Conservation (phyloP, 2,888 invertebrate genomes). For the Thyatira batis region DNA sequence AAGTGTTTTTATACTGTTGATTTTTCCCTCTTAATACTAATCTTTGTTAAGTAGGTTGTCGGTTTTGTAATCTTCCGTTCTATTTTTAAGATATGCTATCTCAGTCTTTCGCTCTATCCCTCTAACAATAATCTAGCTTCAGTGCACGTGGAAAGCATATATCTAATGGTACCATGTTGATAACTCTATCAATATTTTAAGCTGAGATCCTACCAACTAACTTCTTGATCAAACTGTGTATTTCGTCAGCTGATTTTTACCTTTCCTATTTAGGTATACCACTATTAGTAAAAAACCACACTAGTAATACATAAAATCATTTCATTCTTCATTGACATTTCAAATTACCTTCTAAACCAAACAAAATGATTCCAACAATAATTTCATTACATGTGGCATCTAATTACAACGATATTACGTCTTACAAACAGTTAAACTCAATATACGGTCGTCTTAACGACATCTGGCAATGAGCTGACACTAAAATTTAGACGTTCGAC, state of each 20-base stretch:
- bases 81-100: neutral
- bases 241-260: no score
- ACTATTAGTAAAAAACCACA: no score
- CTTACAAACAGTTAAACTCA: slow-evolving; percentile 23
- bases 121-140: no score
- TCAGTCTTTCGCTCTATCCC: neutral
- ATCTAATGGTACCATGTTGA: no score
- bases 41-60: neutral
- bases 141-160: no score
- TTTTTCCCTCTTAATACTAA: slow-evolving; percentile 2
- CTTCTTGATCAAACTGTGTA: no score
- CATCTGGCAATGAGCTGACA: slow-evolving; percentile 46
- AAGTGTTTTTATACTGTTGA: slow-evolving; percentile 5
- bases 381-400: neutral
- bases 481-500: slow-evolving; percentile 42
- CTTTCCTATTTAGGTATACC: no score
- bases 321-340: neutral
- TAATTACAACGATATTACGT: slow-evolving; percentile 15
- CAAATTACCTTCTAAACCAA: neutral
- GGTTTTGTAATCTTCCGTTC: neutral
- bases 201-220: no score
- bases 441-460: slow-evolving; percentile 33
- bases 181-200: no score
- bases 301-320: no score
- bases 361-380: neutral